Conservation (phyloP, 1,140 invertebrate genomes). For the Pseudomyrmex pallidus region DNA sequence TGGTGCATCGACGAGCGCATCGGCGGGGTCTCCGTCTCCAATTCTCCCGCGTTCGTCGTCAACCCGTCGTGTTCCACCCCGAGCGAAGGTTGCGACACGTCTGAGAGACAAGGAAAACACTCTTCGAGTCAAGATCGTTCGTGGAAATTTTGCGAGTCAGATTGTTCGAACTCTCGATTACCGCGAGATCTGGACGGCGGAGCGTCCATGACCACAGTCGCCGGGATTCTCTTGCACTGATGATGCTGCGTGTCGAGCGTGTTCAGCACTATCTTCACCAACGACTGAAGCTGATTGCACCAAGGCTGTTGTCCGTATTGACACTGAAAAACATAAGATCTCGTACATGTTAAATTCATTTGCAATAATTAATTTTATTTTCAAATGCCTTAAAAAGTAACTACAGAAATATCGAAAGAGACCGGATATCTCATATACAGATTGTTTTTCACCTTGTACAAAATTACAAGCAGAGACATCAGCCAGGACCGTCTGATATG, state of each 20-base stretch:
- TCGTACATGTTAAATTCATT: neutral
- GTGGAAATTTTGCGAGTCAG: too few species aligned
- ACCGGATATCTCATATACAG: neutral
- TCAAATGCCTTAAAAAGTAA: too few species aligned
- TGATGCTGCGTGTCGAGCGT: constrained; percentile 96
- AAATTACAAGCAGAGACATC: constrained; percentile 95
- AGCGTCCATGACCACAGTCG: constrained; percentile 90
- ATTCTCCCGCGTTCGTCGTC: constrained; percentile 81
- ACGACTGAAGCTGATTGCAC: constrained; percentile 91
- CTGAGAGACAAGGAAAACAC: constrained; percentile 79
- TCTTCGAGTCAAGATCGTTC: too few species aligned
- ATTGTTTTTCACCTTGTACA: constrained; percentile 93
- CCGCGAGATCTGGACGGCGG: constrained; percentile 89
- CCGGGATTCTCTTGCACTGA: constrained; percentile 92
- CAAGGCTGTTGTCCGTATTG: constrained; percentile 94
- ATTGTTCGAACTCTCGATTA: too few species aligned
- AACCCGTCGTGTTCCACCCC: constrained; percentile 88
- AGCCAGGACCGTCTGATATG: constrained; percentile 96
- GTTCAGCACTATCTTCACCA: constrained; percentile 97
- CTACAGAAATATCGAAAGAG: too few species aligned
- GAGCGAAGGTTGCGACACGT: constrained; percentile 91
- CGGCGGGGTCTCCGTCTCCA: constrained; percentile 83
- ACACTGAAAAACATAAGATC: constrained; percentile 89
- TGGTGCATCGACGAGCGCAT: constrained; percentile 78
- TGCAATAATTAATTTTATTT: constrained; percentile 3